These are phyloP conservation scores for Lochmaea capreae DNA, from an alignment of 2,888 invertebrate genomes.

Conservation along the genomic window DNA sequence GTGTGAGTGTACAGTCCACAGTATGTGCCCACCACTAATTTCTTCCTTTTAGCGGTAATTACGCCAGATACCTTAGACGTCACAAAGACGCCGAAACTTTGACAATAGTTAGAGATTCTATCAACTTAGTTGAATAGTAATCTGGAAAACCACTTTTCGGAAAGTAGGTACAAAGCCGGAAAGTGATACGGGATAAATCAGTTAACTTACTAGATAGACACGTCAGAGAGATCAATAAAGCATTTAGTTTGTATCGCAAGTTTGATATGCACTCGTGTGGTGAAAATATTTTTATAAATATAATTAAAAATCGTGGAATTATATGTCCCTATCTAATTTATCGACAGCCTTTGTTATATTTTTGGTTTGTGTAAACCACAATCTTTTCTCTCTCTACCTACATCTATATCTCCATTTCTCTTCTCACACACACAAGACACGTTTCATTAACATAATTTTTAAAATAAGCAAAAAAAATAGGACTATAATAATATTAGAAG, in stretches of 20 bases:
- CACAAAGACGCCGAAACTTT: conserved; percentile 21
- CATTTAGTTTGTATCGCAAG: background rate
- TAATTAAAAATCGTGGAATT: too few relatives aligned
- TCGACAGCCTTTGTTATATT: too few relatives aligned
- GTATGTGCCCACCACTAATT: background rate
- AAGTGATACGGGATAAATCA: conserved; percentile 22
- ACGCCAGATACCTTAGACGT: conserved; percentile 11
- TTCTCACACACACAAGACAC: too few relatives aligned
- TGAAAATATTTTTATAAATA: too few relatives aligned
- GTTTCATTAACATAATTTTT: too few relatives aligned
- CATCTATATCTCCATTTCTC: too few relatives aligned
- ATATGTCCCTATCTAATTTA: too few relatives aligned
- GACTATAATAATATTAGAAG: too few relatives aligned
- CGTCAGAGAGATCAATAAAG: background rate
- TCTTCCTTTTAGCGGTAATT: background rate
- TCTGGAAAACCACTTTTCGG: conserved; percentile 20
- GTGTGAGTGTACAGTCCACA: background rate
- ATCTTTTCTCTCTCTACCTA: too few relatives aligned
- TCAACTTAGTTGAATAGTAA: conserved; percentile 12
- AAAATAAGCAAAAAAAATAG: too few relatives aligned
- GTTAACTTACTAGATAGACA: conserved; percentile 11
- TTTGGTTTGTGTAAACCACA: too few relatives aligned
- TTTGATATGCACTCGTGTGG: background rate
- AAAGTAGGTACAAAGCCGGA: conserved; percentile 18
- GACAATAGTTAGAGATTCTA: conserved; percentile 15